A percentile compares a stretch with the other conserved stretches of the same genome.
Evolutionary conservation across 92 coral and sea anemone species (phyloP).

Genomic region (Montipora capitata): DNA sequence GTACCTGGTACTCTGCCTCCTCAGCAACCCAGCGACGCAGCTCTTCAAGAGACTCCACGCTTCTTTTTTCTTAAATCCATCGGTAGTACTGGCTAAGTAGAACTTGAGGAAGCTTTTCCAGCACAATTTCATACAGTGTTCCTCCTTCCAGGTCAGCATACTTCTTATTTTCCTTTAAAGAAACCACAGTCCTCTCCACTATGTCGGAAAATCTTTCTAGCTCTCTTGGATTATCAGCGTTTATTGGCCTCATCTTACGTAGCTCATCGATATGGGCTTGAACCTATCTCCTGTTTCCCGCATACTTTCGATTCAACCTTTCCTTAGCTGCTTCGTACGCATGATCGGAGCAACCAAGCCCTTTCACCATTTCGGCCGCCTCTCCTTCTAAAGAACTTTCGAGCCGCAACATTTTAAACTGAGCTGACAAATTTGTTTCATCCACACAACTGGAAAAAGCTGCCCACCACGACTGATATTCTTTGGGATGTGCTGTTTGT

Average conservation of each 20-base stretch:
- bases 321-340: constrained; percentile 46
- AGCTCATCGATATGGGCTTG: constrained; percentile 63
- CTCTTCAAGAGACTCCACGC: neutral
- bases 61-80: constrained; percentile 48
- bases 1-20: constrained; percentile 33
- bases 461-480: too few species aligned
- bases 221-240: constrained; percentile 61
- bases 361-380: too few species aligned
- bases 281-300: constrained; percentile 72
- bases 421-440: too few species aligned
- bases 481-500: too few species aligned
- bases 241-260: constrained; percentile 43
- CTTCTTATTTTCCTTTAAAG: constrained; percentile 53
- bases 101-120: constrained; percentile 73
- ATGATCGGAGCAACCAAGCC: too few species aligned
- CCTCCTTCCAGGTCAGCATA: constrained; percentile 74
- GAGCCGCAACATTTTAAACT: too few species aligned
- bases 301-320: constrained; percentile 58
- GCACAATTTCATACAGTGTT: constrained; percentile 69
- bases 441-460: too few species aligned
- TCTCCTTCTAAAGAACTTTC: too few species aligned
- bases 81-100: constrained; percentile 58
- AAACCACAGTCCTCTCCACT: constrained; percentile 55
- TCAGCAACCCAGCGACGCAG: constrained; percentile 6
- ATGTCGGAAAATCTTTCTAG: constrained; percentile 57